Evolutionary conservation across 1,140 invertebrate species (phyloP).

Genomic region (Arctopsyche grandis): DNA sequence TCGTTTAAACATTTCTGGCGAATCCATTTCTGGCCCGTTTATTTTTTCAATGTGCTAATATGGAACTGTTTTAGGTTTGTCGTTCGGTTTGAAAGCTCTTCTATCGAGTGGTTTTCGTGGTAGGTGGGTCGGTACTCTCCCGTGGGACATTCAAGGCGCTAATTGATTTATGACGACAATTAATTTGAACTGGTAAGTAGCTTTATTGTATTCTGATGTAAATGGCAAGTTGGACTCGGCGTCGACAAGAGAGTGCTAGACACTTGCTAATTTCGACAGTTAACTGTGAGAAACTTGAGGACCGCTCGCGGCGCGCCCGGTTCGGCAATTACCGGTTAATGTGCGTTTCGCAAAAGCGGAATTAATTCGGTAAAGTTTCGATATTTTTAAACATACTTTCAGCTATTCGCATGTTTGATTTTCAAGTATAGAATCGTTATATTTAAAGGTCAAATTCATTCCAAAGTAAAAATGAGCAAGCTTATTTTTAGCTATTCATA

Average conservation of each 20-base stretch:
- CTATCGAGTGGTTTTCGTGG: background rate
- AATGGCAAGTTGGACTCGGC: constrained; percentile 19
- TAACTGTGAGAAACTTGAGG: constrained; percentile 1
- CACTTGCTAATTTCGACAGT: constrained; percentile 19
- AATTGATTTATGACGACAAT: constrained; percentile 39
- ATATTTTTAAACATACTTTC: background rate
- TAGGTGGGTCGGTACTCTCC: background rate
- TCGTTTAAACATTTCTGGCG: no score
- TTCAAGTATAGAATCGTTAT: no score
- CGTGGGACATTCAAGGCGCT: constrained; percentile 10
- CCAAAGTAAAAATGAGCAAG: no score
- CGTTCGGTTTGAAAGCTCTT: background rate
- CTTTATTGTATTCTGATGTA: constrained; percentile 31
- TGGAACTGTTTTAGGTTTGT: background rate
- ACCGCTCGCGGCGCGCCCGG: background rate
- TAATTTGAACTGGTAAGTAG: constrained; percentile 34
- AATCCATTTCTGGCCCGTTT: background rate
- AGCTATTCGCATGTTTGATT: no score
- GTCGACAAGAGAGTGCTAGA: background rate
- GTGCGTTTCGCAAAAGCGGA: background rate
- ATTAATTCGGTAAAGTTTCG: background rate
- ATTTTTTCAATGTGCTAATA: background rate
- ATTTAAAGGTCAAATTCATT: no score
- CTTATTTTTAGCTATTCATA: no score
- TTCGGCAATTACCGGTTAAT: constrained; percentile 1